A percentile compares a stretch with the other conserved stretches of the same genome.
Evolutionary conservation across 2,797 vertebrate genomes (phyloP).

Genomic region (Darevskia nairensis): DNA sequence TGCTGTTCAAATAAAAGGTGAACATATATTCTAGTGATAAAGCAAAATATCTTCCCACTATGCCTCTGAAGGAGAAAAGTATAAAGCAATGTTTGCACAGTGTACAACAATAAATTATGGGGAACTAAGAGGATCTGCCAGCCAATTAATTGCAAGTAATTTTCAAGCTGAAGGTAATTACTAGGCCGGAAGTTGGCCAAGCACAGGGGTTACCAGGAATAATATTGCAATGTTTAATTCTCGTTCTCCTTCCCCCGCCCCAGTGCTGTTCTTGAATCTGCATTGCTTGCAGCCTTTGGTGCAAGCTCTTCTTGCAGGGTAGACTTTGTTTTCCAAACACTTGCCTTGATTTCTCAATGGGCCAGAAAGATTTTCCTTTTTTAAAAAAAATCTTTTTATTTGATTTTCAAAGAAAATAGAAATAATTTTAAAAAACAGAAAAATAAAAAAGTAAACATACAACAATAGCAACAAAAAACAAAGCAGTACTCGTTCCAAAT

Average conservation of each 20-base stretch:
- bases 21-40: not conserved
- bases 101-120: constrained; percentile 1
- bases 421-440: no score
- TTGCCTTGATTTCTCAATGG: no score
- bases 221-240: constrained; percentile 13
- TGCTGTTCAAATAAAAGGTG: not conserved
- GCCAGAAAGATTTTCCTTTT: no score
- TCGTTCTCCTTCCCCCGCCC: not conserved
- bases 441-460: no score
- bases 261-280: constrained; percentile 1
- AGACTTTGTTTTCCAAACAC: not conserved
- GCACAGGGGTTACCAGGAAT: constrained; percentile 14
- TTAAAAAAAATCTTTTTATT: no score
- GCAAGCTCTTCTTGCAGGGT: not conserved
- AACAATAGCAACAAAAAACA: no score
- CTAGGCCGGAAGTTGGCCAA: constrained; percentile 25
- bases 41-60: not conserved
- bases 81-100: not conserved
- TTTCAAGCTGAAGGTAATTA: constrained; percentile 31
- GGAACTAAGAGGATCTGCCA: constrained; percentile 29
- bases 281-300: not conserved
- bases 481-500: no score
- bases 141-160: not conserved
- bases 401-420: no score
- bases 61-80: not conserved